A percentile compares a stretch with the other conserved stretches of the same genome.
phyloP scores from a whole-genome alignment of 2,797 vertebrate genomes.

The Halcyon leucocephala region DNA sequence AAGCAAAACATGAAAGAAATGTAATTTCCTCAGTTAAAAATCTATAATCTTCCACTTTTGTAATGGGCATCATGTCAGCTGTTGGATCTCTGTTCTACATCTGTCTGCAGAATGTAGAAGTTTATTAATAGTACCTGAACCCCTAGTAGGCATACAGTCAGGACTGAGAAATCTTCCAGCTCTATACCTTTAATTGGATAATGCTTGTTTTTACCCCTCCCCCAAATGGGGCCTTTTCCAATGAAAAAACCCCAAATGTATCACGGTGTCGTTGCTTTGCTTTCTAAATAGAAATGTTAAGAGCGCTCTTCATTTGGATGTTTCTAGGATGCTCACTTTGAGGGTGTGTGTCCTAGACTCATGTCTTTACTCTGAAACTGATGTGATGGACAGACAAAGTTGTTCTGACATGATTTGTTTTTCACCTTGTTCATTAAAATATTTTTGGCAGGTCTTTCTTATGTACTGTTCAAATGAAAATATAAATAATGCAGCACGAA shows the following conservation, averaged over 20 bases:
- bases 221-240: not conserved
- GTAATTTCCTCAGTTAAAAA: not conserved
- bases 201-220: not conserved
- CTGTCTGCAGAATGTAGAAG: not conserved
- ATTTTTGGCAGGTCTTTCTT: constrained; percentile 16
- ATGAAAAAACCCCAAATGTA: not conserved
- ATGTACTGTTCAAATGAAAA: not conserved
- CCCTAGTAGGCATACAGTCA: not conserved
- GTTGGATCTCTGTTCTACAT: not conserved
- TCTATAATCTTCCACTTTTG: not conserved
- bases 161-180: not conserved
- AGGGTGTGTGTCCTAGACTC: not conserved
- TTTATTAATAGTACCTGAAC: not conserved
- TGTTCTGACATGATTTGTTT: not conserved
- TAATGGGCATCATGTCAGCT: not conserved
- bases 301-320: not conserved
- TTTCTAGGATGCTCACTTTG: not conserved
- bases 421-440: not conserved
- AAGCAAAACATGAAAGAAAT: not conserved
- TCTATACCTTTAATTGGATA: not conserved
- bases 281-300: not conserved
- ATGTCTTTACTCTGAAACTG: not conserved
- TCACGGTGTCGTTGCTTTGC: not conserved
- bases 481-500: not conserved
- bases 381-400: not conserved